Percentiles rank a stretch among this genome's conserved stretches.
phyloP scores from a whole-genome alignment of 2,888 invertebrate species.

The Aphrophora alni region DNA sequence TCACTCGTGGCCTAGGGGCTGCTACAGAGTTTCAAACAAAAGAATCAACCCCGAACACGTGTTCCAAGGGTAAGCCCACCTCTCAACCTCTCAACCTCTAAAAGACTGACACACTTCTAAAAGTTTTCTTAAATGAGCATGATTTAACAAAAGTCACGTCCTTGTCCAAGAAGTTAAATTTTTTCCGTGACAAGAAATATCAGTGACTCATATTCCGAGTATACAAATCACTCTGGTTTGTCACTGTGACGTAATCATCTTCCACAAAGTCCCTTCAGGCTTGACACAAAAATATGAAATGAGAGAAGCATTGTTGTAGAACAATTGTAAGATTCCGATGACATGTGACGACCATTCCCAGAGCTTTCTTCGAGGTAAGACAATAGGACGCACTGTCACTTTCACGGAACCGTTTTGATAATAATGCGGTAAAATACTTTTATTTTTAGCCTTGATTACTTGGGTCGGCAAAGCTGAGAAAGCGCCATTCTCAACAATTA shows the following conservation, averaged over 20 bases:
- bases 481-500: not conserved
- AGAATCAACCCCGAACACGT: too few relatives aligned
- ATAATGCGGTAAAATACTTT: not conserved
- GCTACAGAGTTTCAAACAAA: too few relatives aligned
- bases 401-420: not conserved
- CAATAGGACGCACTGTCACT: not conserved
- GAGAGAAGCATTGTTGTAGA: too few relatives aligned
- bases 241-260: not conserved
- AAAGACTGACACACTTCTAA: too few relatives aligned
- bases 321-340: not conserved
- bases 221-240: too few relatives aligned
- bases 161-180: not conserved
- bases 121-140: not conserved
- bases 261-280: too few relatives aligned
- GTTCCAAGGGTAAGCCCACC: not conserved
- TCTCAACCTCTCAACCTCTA: not conserved
- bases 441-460: not conserved
- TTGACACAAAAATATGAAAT: too few relatives aligned
- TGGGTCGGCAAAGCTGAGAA: not conserved
- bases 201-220: not conserved
- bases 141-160: not conserved
- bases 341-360: not conserved
- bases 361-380: not conserved
- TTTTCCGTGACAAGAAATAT: not conserved
- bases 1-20: too few relatives aligned